Conservation (phyloP, 2,113 vertebrate species). For the Brachyhypopomus occidentalis region DNA sequence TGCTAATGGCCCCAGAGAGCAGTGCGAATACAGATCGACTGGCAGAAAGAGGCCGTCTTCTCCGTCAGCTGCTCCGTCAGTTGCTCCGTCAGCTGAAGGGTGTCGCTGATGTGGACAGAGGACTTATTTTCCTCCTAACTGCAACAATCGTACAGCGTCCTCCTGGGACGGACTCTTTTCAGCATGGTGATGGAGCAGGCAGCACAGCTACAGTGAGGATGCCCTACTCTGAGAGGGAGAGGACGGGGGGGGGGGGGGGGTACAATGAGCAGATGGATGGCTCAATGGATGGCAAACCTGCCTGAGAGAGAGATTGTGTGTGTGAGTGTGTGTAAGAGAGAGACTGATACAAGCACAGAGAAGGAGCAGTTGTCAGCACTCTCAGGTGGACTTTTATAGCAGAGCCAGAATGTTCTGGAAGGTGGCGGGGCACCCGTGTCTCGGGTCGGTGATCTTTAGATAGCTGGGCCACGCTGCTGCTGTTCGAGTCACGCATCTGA, state of each 20-base stretch:
- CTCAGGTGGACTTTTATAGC: conserved; percentile 11
- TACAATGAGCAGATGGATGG: conserved; percentile 9
- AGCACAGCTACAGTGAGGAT: neutral
- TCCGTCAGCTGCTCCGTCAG: too few relatives aligned
- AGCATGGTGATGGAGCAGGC: neutral
- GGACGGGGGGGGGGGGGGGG: neutral
- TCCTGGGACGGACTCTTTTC: conserved; percentile 12
- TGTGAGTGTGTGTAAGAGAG: neutral
- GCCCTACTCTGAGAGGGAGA: neutral
- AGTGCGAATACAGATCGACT: too few relatives aligned
- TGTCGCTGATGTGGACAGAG: too few relatives aligned
- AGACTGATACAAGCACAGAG: neutral
- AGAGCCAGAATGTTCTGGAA: neutral
- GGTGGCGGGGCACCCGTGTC: neutral
- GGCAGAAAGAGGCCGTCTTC: too few relatives aligned
- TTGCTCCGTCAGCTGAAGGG: too few relatives aligned
- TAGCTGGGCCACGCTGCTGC: neutral
- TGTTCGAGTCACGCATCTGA: neutral
- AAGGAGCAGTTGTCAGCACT: conserved; percentile 24
- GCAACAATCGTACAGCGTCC: neutral
- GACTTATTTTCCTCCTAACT: too few relatives aligned
- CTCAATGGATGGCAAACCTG: neutral
- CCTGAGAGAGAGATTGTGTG: too few relatives aligned
- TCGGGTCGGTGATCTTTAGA: neutral
- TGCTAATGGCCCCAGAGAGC: too few relatives aligned